Evolutionary conservation across 2,888 invertebrate species (phyloP).

Genomic region (Strigamia transsilvanica): DNA sequence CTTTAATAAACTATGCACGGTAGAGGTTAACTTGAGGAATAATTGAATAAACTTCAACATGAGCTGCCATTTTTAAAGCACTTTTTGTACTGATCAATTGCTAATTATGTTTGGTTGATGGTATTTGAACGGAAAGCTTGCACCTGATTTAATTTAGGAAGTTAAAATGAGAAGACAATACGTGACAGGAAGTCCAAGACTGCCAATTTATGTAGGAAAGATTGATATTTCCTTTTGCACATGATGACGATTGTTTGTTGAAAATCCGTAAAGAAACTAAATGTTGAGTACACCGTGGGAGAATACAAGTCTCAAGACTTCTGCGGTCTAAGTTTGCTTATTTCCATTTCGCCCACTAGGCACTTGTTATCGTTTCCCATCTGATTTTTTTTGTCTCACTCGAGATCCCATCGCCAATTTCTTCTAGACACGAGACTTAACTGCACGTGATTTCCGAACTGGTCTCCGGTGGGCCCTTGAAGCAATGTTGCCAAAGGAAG

Average conservation of each 20-base stretch:
- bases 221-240: neutral
- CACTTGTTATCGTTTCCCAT: slow-evolving; percentile 38
- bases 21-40: neutral
- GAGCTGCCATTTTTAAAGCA: neutral
- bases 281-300: neutral
- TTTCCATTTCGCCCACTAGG: slow-evolving; percentile 34
- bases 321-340: slow-evolving; percentile 12
- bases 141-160: neutral
- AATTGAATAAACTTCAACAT: slow-evolving; percentile 1
- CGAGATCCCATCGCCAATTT: slow-evolving; percentile 35
- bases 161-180: neutral
- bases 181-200: neutral
- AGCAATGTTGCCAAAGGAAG: slow-evolving; percentile 38
- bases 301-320: neutral
- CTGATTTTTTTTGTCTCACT: slow-evolving; percentile 37
- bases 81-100: neutral
- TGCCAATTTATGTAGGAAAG: neutral
- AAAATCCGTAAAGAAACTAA: neutral
- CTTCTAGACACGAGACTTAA: slow-evolving; percentile 38
- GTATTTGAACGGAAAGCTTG: slow-evolving; percentile 4
- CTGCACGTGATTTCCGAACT: slow-evolving; percentile 38
- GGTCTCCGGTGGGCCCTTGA: slow-evolving; percentile 38
- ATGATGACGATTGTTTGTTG: neutral
- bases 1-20: neutral
- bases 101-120: slow-evolving; percentile 7